These are phyloP conservation scores for Agriotes lineatus DNA, from an alignment of 2,888 invertebrate genomes.

Conservation along the genomic window DNA sequence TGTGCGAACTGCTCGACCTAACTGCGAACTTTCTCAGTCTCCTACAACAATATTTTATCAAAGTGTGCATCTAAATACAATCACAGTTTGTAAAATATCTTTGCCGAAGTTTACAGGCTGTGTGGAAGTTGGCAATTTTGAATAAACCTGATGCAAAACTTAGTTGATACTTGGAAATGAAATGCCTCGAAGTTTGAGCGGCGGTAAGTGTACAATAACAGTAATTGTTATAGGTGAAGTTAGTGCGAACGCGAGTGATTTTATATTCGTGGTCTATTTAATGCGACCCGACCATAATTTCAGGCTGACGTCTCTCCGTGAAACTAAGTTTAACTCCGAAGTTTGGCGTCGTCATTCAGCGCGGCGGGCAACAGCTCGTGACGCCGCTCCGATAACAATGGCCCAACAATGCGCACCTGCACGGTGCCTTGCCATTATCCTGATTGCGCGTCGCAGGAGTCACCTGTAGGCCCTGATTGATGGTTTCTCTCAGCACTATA, in stretches of 20 bases:
- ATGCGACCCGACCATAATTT: conserved; percentile 56
- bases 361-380: conserved; percentile 51
- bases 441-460: conserved; percentile 55
- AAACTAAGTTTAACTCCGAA: conserved; percentile 51
- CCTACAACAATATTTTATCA: background rate
- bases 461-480: conserved; percentile 54
- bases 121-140: conserved; percentile 28
- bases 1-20: too few species aligned
- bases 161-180: conserved; percentile 46
- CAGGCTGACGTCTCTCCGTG: conserved; percentile 53
- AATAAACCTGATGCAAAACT: conserved; percentile 33
- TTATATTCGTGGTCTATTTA: conserved; percentile 60
- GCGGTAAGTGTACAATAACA: conserved; percentile 57
- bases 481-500: conserved; percentile 52
- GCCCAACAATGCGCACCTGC: conserved; percentile 50
- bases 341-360: conserved; percentile 48
- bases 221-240: conserved; percentile 61
- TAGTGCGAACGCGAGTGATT: conserved; percentile 54
- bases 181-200: conserved; percentile 50
- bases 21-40: too few species aligned
- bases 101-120: conserved; percentile 27
- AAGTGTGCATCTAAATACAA: background rate
- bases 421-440: conserved; percentile 53
- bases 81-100: conserved; percentile 1
- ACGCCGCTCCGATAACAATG: conserved; percentile 51